Evolutionary conservation across 2,113 vertebrate species (phyloP), one percentile per base, ranked within the genome.

Genomic region (Gasterosteus aculeatus): DNA sequence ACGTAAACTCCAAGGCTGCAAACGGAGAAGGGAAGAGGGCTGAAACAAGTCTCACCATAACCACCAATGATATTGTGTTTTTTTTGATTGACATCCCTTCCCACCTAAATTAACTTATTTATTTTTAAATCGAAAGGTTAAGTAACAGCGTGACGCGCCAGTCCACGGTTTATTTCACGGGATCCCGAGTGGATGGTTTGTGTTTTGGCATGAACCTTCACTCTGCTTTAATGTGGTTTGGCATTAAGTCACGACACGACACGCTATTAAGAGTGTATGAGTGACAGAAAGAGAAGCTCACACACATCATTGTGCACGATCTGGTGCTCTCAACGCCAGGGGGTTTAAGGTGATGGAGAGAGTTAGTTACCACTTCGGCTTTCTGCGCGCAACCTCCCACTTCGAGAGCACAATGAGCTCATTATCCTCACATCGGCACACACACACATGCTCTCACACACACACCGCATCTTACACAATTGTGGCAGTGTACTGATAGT

Each of bases 261-360:
- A 69, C 58, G 53, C 44, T 77, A 74, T 85, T 85, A 78, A 64
- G 19, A 67, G n/a, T 42, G 64, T 16, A 29, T 86, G 86, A 88
- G 49, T 86, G 87, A 85, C 83, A 84, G 89, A 29, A 42, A 22
- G 77, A 66, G 53, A 67, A 67, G 72, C 15, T 85, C 83, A 86
- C 89, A 77, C 84, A 87, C 68, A 81, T 88, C 86, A 91, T 86
- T 87, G 81, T 73, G 61, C 60, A 82, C 54, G 70, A 15, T 79
- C 58, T 77, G 39, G 11, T 68, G 77, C 80, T 63, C 81, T 69
- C 80, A 61, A 70, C 75, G 82, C 75, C 46, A 51, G 56, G 79
- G 69, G 77, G 79, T 66, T 83, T 69, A 66, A 84, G 85, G 84
- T 85, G 78, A 89, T 84, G 67, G 80, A 85, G 80, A 72, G 57